Conservation (phyloP, 2,888 invertebrate genomes). For the Torymus auratus region DNA sequence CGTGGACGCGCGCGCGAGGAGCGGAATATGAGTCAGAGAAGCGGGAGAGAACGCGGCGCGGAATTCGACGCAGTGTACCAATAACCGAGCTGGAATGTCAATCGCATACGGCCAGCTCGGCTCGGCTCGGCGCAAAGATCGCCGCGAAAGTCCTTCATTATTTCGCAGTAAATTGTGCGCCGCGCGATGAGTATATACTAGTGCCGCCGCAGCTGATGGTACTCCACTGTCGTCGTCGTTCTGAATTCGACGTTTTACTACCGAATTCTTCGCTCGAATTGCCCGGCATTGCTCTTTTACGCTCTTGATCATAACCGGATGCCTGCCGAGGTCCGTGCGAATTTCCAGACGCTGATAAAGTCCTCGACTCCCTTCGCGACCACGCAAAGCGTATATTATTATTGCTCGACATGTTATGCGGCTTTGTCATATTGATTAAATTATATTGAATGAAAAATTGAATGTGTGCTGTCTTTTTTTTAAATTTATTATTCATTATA, state of each 20-base stretch:
- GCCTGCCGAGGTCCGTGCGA: slow-evolving; percentile 8
- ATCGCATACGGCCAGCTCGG: slow-evolving; percentile 65
- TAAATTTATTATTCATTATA: too few relatives aligned
- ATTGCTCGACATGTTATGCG: not conserved
- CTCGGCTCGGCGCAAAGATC: slow-evolving; percentile 33
- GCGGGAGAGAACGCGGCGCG: slow-evolving; percentile 33
- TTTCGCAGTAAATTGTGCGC: slow-evolving; percentile 67
- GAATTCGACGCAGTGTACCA: slow-evolving; percentile 54
- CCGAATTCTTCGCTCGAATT: slow-evolving; percentile 52
- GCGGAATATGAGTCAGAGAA: slow-evolving; percentile 54
- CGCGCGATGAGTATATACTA: slow-evolving; percentile 26
- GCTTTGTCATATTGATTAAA: not conserved
- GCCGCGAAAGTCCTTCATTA: slow-evolving; percentile 61
- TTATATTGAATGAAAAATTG: too few relatives aligned
- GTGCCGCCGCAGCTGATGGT: not conserved
- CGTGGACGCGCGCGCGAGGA: slow-evolving; percentile 27
- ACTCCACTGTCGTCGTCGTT: not conserved
- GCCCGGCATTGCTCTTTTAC: slow-evolving; percentile 41
- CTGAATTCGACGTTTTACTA: slow-evolving; percentile 50
- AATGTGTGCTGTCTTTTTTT: too few relatives aligned
- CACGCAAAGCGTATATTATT: not conserved
- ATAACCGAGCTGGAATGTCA: slow-evolving; percentile 71
- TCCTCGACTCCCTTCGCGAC: not conserved
- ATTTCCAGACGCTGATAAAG: slow-evolving; percentile 27
- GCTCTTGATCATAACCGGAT: slow-evolving; percentile 46